Conservation (phyloP, 2,113 vertebrate genomes). For the Bettongia penicillata region DNA sequence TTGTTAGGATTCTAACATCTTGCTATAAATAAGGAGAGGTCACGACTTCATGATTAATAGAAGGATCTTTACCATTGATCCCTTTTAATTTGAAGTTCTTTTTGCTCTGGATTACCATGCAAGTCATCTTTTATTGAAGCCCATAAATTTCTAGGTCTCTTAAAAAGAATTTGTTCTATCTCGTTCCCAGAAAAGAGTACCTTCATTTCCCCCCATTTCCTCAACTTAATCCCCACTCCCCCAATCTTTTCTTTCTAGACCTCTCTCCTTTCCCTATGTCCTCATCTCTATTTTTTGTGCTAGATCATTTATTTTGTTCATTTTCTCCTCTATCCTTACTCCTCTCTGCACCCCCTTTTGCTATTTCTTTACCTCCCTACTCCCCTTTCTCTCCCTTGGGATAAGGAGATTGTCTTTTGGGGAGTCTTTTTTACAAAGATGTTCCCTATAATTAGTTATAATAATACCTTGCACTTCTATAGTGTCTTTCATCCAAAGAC, state of each 20-base stretch:
- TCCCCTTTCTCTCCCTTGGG: slow-evolving; percentile 15
- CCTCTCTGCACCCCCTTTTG: neutral
- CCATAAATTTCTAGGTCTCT: slow-evolving; percentile 15
- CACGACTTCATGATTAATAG: slow-evolving; percentile 9
- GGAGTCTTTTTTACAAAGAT: slow-evolving; percentile 12
- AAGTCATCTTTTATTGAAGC: neutral
- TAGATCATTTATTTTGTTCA: neutral
- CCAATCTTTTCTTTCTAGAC: neutral
- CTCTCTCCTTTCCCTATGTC: neutral
- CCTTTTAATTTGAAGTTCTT: neutral
- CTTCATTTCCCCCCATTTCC: neutral
- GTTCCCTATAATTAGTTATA: slow-evolving; percentile 57
- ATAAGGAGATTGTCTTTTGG: slow-evolving; percentile 22
- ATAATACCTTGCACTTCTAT: slow-evolving; percentile 30
- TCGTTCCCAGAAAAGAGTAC: slow-evolving; percentile 17
- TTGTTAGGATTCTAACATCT: slow-evolving; percentile 1
- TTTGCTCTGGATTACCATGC: neutral
- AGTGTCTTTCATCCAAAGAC: slow-evolving; percentile 33
- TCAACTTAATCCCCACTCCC: neutral
- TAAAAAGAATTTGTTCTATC: neutral
- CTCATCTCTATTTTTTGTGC: neutral
- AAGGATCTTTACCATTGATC: neutral
- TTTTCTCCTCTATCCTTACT: neutral
- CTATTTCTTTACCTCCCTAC: neutral
- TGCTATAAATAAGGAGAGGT: neutral